Evolutionary conservation across 92 coral and sea anemone species (phyloP).

Genomic region (Anthopleura xanthogrammica): DNA sequence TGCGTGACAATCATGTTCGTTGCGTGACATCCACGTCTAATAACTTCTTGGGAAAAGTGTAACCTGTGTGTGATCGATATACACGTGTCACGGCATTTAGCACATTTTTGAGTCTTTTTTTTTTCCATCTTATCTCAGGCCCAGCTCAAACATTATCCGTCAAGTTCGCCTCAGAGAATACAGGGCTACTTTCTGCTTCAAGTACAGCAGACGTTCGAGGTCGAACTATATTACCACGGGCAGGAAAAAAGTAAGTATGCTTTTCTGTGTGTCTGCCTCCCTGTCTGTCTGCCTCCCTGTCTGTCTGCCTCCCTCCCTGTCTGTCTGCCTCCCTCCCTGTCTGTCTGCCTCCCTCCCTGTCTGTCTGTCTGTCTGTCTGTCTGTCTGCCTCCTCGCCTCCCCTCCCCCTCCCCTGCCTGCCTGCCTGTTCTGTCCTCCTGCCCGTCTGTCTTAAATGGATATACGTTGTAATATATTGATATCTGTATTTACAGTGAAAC

Average conservation of each 20-base stretch:
- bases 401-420: too few species aligned
- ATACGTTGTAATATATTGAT: background rate
- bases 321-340: background rate
- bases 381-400: background rate
- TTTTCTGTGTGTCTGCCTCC: background rate
- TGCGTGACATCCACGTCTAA: background rate
- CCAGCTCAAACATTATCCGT: slow-evolving; percentile 51
- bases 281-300: background rate
- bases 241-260: slow-evolving; percentile 54
- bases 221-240: slow-evolving; percentile 76
- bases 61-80: too few species aligned
- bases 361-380: background rate
- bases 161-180: slow-evolving; percentile 54
- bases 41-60: background rate
- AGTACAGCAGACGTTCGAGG: slow-evolving; percentile 84
- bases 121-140: slow-evolving; percentile 29
- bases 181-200: slow-evolving; percentile 66
- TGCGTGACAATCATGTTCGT: background rate
- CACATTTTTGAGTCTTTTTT: background rate
- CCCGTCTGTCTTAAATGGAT: background rate
- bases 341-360: background rate
- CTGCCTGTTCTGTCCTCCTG: background rate
- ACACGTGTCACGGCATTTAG: background rate
- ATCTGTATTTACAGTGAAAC: slow-evolving; percentile 43
- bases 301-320: background rate